Percentiles rank a stretch among this genome's conserved stretches.
These are phyloP conservation scores for Panagrolaimus sp. DNA, from an alignment of 1,140 invertebrate genomes.

Conservation along the genomic window DNA sequence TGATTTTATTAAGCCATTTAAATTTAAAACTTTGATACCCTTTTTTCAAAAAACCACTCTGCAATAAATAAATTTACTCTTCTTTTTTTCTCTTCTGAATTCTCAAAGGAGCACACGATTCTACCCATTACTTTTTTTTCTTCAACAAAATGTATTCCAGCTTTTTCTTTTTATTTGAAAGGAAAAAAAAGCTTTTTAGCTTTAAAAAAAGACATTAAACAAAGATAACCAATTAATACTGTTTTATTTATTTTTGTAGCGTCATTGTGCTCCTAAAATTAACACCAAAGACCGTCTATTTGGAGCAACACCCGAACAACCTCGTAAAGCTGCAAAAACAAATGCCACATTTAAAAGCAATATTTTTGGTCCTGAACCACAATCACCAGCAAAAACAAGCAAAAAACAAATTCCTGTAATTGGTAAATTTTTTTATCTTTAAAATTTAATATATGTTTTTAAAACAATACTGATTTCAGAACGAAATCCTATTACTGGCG, in stretches of 20 bases:
- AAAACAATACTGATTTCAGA: constrained; percentile 24
- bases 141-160: too few species aligned
- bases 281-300: constrained; percentile 48
- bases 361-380: constrained; percentile 32
- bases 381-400: constrained; percentile 35
- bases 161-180: too few species aligned
- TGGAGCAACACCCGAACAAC: constrained; percentile 20
- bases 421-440: constrained; percentile 20
- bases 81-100: too few species aligned
- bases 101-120: too few species aligned
- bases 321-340: constrained; percentile 23
- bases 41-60: too few species aligned
- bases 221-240: background rate
- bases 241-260: constrained; percentile 35
- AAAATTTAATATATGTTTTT: constrained; percentile 9
- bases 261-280: constrained; percentile 40
- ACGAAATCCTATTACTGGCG: constrained; percentile 47
- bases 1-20: too few species aligned
- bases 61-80: too few species aligned
- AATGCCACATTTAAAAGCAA: constrained; percentile 41
- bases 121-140: too few species aligned
- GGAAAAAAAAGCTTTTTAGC: too few species aligned
- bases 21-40: too few species aligned
- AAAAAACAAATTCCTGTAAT: constrained; percentile 43
- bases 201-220: too few species aligned